Evolutionary conservation across 2,797 vertebrate genomes (phyloP).

Genomic region (Brachyalestes nurse): DNA sequence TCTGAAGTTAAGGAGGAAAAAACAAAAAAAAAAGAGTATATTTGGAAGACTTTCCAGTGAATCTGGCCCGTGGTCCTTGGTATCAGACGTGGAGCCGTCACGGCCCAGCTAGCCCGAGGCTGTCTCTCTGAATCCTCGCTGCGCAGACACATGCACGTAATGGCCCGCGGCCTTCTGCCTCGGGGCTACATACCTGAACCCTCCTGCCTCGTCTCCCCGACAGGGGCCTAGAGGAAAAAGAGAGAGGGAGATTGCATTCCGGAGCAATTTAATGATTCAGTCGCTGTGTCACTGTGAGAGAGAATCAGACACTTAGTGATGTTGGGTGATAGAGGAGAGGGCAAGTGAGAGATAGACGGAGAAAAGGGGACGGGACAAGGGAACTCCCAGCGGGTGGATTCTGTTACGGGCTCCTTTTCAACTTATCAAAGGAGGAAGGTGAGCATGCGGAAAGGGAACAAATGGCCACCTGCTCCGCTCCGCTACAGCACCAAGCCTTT

Average conservation of each 20-base stretch:
- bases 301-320: not conserved
- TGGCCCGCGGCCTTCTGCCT: not conserved
- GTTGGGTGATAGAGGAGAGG: not conserved
- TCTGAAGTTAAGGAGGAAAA: not conserved
- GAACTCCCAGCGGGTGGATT: slow-evolving; percentile 31
- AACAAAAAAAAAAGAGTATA: not conserved
- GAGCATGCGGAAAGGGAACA: slow-evolving; percentile 24
- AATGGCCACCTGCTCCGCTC: slow-evolving; percentile 22
- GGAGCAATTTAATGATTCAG: slow-evolving; percentile 1
- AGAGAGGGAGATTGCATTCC: not conserved
- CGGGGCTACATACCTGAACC: slow-evolving; percentile 61
- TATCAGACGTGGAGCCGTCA: not conserved
- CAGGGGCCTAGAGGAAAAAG: slow-evolving; percentile 37
- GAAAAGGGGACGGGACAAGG: slow-evolving; percentile 31
- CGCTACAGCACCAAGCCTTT: not conserved
- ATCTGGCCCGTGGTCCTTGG: not conserved
- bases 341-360: slow-evolving; percentile 5
- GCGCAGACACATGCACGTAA: slow-evolving; percentile 13
- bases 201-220: slow-evolving; percentile 44
- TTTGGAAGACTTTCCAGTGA: not conserved
- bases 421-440: slow-evolving; percentile 18
- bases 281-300: not conserved
- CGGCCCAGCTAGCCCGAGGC: slow-evolving; percentile 21
- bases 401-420: slow-evolving; percentile 43
- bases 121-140: not conserved